Evolutionary conservation across 2,888 invertebrate genomes (phyloP).

Genomic region (Elmis aenea): DNA sequence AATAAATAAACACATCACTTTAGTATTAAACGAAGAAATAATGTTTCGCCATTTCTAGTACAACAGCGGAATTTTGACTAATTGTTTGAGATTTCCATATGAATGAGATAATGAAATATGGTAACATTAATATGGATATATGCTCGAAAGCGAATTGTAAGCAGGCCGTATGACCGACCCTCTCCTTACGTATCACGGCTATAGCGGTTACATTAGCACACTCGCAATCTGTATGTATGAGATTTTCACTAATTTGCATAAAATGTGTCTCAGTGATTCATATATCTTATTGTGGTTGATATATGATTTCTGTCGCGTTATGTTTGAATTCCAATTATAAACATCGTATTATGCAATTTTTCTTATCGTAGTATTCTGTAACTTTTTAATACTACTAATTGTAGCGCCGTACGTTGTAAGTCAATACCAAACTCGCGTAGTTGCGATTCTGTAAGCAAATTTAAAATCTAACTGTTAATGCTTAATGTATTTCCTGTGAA

Average conservation of each 20-base stretch:
- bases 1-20: too few species aligned
- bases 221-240: conserved; percentile 48
- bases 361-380: too few species aligned
- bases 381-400: too few species aligned
- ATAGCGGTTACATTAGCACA: conserved; percentile 31
- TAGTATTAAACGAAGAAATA: too few species aligned
- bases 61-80: conserved; percentile 49
- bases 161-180: conserved; percentile 33
- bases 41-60: too few species aligned
- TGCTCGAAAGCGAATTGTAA: conserved; percentile 50
- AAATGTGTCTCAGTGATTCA: conserved; percentile 50
- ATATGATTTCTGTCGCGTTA: conserved; percentile 36
- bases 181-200: conserved; percentile 23
- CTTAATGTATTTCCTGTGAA: too few species aligned
- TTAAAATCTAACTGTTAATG: too few species aligned
- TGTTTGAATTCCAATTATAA: conserved; percentile 1
- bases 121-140: conserved; percentile 71
- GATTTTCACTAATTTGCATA: conserved; percentile 49
- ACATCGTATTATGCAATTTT: too few species aligned
- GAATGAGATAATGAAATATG: conserved; percentile 80
- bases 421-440: too few species aligned
- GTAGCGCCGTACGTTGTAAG: too few species aligned
- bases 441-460: too few species aligned
- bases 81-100: conserved; percentile 71
- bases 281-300: conserved; percentile 47